Evolutionary conservation across 2,888 invertebrate genomes (phyloP), one percentile per base, ranked within the genome.

Genomic region (Troides oblongomaculatus): DNA sequence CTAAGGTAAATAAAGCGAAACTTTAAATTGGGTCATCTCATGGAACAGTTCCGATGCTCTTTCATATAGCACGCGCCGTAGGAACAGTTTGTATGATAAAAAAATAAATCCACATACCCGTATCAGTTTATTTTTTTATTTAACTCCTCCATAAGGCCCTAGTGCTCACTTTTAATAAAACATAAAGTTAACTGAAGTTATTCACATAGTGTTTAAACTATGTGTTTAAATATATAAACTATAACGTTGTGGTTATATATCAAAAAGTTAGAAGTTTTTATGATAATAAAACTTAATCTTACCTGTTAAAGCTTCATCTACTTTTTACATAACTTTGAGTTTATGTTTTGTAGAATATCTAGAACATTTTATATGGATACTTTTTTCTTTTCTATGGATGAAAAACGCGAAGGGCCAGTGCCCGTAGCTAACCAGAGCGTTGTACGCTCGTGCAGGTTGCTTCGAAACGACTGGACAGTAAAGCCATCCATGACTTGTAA

Each of bases 401-500:
- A 53, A 23, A 23, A 59, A 56, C 70, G 62, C 70, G 58, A 61
- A 67, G 64, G 67, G 70, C 67, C 64, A 21, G 63, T 57, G 25
- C 58, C 64, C 63, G 66, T 66, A 66, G 58, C 53, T 46, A 66
- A 50, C 64, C 43, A 67, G 64, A 66, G 62, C 66, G 70, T 69
- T 68, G 75, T 74, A 72, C 76, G 79, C 72, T 74, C 78, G 81
- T 80, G 84, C 83, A 84, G 76, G 74, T 79, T 84, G 90, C 88
- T 85, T 86, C 84, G 79, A 83, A 79, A 81, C 83, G 84, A 90
- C 90, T 90, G 90, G 88, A 82, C 84, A 80, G 77, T 75, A 77
- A 78, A 83, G 81, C 84, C 83, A 80, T 80, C 84, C 81, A 85
- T 86, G 81, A 71, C 72, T 72, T 62, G 66, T 73, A 69, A 73